Base-by-base conservation (phyloP, 1,140 invertebrate genomes). In the Leguminivora glycinivorella region DNA sequence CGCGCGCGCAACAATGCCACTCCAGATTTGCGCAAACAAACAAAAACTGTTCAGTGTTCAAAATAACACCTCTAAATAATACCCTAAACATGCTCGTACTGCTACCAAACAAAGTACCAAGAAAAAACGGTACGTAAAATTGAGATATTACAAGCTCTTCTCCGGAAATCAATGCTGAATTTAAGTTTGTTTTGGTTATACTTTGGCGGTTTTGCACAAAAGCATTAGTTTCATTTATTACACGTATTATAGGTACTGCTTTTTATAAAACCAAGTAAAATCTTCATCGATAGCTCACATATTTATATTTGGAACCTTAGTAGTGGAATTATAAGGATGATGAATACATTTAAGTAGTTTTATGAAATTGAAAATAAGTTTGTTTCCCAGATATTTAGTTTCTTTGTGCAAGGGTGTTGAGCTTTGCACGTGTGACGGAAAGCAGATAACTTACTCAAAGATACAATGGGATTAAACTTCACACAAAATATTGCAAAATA, bases 11-110 rank as follows among this genome's bases (percentile, higher is more conserved):
- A 63, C 58, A 63, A 63, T 31, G 34, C 14, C 26, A 29, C 58
- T 63, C 58, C 25, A 63, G 58, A 63, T 63, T 63, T 63, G 58
- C 58, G 58, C 58, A 63, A 63, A 63, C 58, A 63, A 63, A 63
- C 58, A 63, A 63, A 63, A 63, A 63, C 58, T 29, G 17, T 63
- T 29, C 9, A 31, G 58, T 63, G 58, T 63, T 31, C 26, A 29
- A 63, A 63, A 63, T 63, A 63, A 63, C 58, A 63, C 58, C 58
- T 63, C 26, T 63, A 19, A 12, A 63, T 22, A 31, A 63, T 63
- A n/a, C 25, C 25, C 6, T n/a, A 24, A 56, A 12, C 24, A 56
- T 31, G 6, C 25, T 2, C 26, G 0, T n/a, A 10, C n/a, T 12
- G 56, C 29, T 34, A n/a, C 12, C 4, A n/a, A 63, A 29, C 58